These are phyloP conservation scores for Acanthosepion pharaonis DNA, from an alignment of 2,888 invertebrate species.

Conservation along the genomic window DNA sequence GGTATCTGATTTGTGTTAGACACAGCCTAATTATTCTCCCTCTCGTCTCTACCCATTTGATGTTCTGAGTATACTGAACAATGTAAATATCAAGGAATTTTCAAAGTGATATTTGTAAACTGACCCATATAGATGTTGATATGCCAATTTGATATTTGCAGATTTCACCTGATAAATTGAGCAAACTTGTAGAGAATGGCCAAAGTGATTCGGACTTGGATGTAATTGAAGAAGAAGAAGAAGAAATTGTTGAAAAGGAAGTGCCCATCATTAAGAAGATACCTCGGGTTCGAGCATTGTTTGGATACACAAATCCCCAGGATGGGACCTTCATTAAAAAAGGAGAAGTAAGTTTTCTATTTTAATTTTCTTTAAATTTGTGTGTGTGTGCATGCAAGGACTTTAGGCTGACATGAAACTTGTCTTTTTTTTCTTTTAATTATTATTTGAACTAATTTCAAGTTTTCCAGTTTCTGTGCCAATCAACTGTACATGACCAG, in stretches of 20 bases:
- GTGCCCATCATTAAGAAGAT: slow-evolving; percentile 89
- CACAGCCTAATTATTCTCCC: too few species aligned
- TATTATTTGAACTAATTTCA: too few species aligned
- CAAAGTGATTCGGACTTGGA: slow-evolving; percentile 64
- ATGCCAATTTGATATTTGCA: slow-evolving; percentile 49
- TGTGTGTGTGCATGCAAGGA: too few species aligned
- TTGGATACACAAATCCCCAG: slow-evolving; percentile 89
- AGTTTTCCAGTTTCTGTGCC: too few species aligned
- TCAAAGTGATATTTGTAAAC: neutral
- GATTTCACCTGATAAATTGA: slow-evolving; percentile 73
- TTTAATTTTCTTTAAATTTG: too few species aligned
- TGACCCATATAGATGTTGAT: neutral
- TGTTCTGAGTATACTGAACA: too few species aligned
- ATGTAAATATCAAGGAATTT: too few species aligned
- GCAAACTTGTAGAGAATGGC: slow-evolving; percentile 65
- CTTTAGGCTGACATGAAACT: too few species aligned
- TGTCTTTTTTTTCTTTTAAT: too few species aligned
- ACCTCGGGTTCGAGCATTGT: slow-evolving; percentile 86
- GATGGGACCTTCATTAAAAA: slow-evolving; percentile 90
- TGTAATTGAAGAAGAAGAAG: slow-evolving; percentile 90
- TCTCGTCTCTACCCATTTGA: too few species aligned
- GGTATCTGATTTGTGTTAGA: too few species aligned
- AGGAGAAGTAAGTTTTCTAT: slow-evolving; percentile 81
- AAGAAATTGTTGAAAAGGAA: slow-evolving; percentile 88
- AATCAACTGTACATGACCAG: too few species aligned